These are phyloP conservation scores for Hemicentrotus pulcherrimus DNA, from an alignment of 35 echinoderm and acorn worm species.

Conservation along the genomic window DNA sequence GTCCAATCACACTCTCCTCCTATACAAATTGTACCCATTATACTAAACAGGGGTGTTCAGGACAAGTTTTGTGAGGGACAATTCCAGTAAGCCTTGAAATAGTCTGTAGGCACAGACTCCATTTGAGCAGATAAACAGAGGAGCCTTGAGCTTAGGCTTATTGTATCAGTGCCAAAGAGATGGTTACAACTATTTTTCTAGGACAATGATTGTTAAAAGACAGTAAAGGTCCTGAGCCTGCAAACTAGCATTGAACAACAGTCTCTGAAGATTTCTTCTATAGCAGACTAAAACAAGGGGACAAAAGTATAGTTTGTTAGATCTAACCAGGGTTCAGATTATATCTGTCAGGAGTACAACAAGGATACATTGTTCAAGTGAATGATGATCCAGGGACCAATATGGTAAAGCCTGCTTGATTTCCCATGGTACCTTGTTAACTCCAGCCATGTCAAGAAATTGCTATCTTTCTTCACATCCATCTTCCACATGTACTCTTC, in stretches of 20 bases:
- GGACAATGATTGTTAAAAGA: neutral
- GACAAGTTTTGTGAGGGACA: neutral
- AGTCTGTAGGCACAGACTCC: neutral
- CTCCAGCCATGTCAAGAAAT: neutral
- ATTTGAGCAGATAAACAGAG: neutral
- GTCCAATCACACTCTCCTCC: neutral
- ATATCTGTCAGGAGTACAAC: neutral
- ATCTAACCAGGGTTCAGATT: neutral
- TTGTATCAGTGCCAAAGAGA: neutral
- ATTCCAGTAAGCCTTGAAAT: neutral
- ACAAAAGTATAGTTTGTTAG: neutral
- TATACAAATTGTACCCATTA: neutral
- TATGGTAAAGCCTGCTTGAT: neutral
- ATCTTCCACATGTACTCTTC: neutral
- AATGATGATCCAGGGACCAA: constrained; percentile 4
- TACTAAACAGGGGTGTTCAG: neutral
- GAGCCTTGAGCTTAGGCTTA: neutral
- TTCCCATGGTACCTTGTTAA: constrained; percentile 1
- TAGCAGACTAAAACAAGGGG: neutral
- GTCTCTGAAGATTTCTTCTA: too few species aligned
- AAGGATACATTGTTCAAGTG: neutral
- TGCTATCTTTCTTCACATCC: neutral
- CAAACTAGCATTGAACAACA: too few species aligned
- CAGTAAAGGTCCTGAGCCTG: neutral
- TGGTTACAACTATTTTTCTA: neutral